These are phyloP conservation scores for Passer domesticus DNA, from an alignment of 2,113 vertebrate species.

Conservation along the genomic window DNA sequence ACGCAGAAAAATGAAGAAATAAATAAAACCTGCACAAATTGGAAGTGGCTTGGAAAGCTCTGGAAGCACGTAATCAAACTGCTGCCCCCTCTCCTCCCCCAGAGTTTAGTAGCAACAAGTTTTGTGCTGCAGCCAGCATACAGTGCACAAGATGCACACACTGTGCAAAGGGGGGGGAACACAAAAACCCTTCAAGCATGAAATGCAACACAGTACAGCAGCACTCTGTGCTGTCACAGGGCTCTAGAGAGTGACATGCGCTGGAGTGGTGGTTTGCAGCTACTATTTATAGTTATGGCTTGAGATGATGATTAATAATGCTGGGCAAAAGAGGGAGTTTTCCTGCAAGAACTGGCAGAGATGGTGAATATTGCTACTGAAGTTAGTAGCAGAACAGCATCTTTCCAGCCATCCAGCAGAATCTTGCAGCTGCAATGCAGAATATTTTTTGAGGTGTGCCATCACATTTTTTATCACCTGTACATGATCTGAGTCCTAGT, in stretches of 20 bases:
- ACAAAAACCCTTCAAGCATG: background rate
- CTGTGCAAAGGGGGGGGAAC: background rate
- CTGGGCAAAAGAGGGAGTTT: background rate
- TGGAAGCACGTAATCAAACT: background rate
- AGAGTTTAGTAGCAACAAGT: background rate
- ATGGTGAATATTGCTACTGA: background rate
- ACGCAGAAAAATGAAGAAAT: background rate
- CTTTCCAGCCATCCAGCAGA: background rate
- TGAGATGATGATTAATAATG: background rate
- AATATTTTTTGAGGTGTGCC: background rate
- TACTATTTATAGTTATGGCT: background rate
- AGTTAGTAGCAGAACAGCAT: background rate
- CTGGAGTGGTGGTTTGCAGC: background rate
- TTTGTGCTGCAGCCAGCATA: background rate
- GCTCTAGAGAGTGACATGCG: background rate
- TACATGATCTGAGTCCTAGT: rapidly evolving
- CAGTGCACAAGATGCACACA: background rate
- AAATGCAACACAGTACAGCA: background rate
- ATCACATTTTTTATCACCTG: background rate
- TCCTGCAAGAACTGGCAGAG: background rate
- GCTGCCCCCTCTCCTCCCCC: too few species aligned
- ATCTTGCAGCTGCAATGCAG: background rate
- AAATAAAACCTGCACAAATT: background rate
- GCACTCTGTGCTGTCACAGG: background rate
- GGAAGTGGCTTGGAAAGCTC: background rate